These are phyloP conservation scores for Leptocoma aspasia DNA, from an alignment of 2,113 vertebrate genomes.

Conservation along the genomic window DNA sequence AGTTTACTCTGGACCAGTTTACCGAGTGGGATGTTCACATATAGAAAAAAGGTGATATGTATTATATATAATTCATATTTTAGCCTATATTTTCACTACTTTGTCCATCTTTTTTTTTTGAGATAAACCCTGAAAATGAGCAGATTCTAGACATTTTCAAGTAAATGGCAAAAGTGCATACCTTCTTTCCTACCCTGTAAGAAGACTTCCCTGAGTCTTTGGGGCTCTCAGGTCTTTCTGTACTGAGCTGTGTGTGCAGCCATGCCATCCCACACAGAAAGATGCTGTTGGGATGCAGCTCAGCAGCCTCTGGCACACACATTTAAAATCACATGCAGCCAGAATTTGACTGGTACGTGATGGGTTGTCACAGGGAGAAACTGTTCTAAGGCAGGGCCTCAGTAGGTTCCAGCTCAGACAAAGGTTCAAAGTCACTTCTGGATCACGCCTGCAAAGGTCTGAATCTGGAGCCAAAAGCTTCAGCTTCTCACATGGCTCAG, in stretches of 20 bases:
- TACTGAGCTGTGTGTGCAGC: not conserved
- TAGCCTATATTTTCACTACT: not conserved
- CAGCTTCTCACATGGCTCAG: rapidly evolving
- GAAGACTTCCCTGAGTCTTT: not conserved
- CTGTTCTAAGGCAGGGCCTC: not conserved
- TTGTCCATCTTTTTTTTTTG: not conserved
- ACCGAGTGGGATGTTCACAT: not conserved
- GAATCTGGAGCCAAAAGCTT: not conserved
- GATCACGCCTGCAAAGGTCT: not conserved
- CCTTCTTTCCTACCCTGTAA: not conserved
- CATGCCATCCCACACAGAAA: not conserved
- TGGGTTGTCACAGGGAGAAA: not conserved
- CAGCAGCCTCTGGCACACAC: not conserved
- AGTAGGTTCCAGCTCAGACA: not conserved
- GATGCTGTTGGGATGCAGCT: not conserved
- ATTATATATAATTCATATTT: not conserved
- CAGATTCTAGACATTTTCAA: not conserved
- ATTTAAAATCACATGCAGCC: not conserved
- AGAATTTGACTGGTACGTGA: not conserved
- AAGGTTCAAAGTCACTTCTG: not conserved
- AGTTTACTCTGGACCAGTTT: not conserved
- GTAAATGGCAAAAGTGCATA: not conserved
- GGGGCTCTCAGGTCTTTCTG: not conserved
- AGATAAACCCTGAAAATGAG: not conserved
- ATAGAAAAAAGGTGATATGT: not conserved